Percentiles rank a stretch among this genome's conserved stretches.
phyloP scores from a whole-genome alignment of 2,888 invertebrate species.

The Dynastes grantii region DNA sequence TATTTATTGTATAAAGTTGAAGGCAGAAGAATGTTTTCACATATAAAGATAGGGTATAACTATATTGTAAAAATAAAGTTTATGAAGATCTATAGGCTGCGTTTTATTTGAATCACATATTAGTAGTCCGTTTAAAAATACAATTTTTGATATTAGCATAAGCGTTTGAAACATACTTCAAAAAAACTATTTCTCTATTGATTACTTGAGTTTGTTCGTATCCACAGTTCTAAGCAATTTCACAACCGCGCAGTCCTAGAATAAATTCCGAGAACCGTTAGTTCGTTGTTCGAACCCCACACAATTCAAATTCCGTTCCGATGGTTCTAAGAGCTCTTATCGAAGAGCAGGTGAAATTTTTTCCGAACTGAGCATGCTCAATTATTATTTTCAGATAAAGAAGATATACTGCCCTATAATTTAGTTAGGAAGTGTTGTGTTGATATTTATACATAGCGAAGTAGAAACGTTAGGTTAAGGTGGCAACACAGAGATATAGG shows the following conservation, averaged over 20 bases:
- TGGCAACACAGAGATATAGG: too few species aligned
- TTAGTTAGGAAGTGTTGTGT: too few species aligned
- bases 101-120: background rate
- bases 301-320: background rate
- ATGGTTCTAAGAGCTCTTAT: too few species aligned
- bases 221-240: too few species aligned
- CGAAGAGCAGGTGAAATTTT: too few species aligned
- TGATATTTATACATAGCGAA: too few species aligned
- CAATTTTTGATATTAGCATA: background rate
- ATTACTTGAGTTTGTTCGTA: background rate
- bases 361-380: too few species aligned
- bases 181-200: background rate
- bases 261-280: background rate
- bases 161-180: background rate
- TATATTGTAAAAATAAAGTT: slow-evolving; percentile 51
- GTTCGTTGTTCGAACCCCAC: background rate
- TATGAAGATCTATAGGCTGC: slow-evolving; percentile 38
- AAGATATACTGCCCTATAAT: too few species aligned
- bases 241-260: too few species aligned
- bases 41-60: slow-evolving; percentile 52
- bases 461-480: too few species aligned
- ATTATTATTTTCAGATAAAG: too few species aligned
- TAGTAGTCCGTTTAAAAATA: background rate
- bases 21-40: slow-evolving; percentile 55
- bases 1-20: slow-evolving; percentile 56